Evolutionary conservation across 2,113 vertebrate genomes (phyloP).

Genomic region (Pollimyrus isidori): DNA sequence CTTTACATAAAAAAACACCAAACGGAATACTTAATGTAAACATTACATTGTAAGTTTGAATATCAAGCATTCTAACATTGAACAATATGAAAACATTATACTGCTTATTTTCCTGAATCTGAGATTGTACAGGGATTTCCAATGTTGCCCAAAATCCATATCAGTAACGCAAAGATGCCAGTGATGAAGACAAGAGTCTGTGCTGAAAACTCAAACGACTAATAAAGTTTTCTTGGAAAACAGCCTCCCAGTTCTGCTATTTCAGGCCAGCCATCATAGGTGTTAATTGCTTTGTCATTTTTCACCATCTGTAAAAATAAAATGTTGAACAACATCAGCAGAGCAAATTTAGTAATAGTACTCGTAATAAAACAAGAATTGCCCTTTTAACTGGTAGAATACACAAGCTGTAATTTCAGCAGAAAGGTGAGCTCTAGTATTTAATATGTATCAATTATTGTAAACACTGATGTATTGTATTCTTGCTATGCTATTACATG

Average conservation of each 20-base stretch:
- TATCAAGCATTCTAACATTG: not conserved
- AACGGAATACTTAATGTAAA: not conserved
- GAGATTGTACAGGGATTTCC: not conserved
- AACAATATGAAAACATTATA: not conserved
- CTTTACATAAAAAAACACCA: not conserved
- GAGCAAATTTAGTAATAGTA: slow-evolving; percentile 15
- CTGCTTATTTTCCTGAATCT: not conserved
- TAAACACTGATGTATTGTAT: not conserved
- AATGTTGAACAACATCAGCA: not conserved
- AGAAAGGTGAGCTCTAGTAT: not conserved
- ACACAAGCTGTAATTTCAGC: not conserved
- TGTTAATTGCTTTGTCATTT: slow-evolving; percentile 71
- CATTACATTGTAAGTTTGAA: not conserved
- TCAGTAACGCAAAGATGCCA: not conserved
- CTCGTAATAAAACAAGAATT: not conserved
- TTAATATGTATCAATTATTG: not conserved
- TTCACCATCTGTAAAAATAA: slow-evolving; percentile 65
- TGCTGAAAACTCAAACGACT: not conserved
- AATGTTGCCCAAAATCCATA: not conserved
- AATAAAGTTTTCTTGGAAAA: slow-evolving; percentile 64
- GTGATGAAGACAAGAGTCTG: not conserved
- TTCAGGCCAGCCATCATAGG: slow-evolving; percentile 85
- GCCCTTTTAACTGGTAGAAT: not conserved
- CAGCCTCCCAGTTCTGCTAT: slow-evolving; percentile 80
- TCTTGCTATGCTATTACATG: not conserved